A percentile compares a stretch with the other conserved stretches of the same genome.
phyloP scores from a whole-genome alignment of 1,140 invertebrate genomes.

The Euwallacea fornicatus region DNA sequence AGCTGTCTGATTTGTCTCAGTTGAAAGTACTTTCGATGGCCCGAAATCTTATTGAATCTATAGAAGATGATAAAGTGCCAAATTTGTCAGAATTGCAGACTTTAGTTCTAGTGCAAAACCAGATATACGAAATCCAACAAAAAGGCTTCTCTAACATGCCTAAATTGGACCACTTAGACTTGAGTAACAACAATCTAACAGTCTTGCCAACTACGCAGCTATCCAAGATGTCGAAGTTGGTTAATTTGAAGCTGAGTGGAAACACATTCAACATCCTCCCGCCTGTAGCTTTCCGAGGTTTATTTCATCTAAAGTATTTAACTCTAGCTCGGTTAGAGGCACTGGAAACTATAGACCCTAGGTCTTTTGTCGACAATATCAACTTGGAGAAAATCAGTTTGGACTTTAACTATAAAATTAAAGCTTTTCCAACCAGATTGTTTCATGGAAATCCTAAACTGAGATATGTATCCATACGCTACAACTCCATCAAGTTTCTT shows the following conservation, averaged over 20 bases:
- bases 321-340: constrained; percentile 68
- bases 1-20: constrained; percentile 63
- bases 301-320: constrained; percentile 74
- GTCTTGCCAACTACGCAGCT: constrained; percentile 73
- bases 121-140: constrained; percentile 68
- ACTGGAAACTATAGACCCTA: constrained; percentile 67
- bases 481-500: constrained; percentile 70
- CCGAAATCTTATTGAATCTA: constrained; percentile 70
- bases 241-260: constrained; percentile 70
- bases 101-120: constrained; percentile 70
- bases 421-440: constrained; percentile 67
- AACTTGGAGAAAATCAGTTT: constrained; percentile 76
- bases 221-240: constrained; percentile 72
- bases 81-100: constrained; percentile 65
- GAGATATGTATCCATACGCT: constrained; percentile 69
- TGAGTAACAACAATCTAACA: constrained; percentile 81
- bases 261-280: constrained; percentile 73
- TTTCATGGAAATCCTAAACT: constrained; percentile 77
- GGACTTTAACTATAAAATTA: constrained; percentile 73
- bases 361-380: constrained; percentile 81
- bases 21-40: constrained; percentile 71
- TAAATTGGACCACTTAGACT: constrained; percentile 69
- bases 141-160: constrained; percentile 69
- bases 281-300: constrained; percentile 75
- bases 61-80: constrained; percentile 68